Percentiles rank a stretch among this genome's conserved stretches.
Evolutionary conservation across 2,113 vertebrate genomes (phyloP).

Genomic region (Gasterosteus nipponicus): DNA sequence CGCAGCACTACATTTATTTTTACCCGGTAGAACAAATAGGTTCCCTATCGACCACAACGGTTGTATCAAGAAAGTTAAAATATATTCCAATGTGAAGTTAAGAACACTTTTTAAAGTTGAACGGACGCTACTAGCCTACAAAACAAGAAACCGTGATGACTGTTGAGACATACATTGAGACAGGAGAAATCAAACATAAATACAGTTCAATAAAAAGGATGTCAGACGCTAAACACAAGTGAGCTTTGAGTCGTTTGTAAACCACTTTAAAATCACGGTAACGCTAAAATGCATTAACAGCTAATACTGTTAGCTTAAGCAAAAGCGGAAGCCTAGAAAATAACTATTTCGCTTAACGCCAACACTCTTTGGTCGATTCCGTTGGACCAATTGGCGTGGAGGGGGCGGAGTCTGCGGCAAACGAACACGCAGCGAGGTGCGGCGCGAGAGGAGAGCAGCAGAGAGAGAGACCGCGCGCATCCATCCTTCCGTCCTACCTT

Average conservation of each 20-base stretch:
- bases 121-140: background rate
- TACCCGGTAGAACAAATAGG: conserved; percentile 15
- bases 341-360: rapidly evolving
- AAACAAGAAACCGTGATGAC: background rate
- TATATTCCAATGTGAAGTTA: background rate
- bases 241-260: background rate
- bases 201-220: background rate
- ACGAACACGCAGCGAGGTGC: conserved; percentile 68
- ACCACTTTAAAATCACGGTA: too few relatives aligned
- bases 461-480: conserved; percentile 47
- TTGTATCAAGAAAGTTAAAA: background rate
- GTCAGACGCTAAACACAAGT: background rate
- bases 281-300: background rate
- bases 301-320: background rate
- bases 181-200: background rate
- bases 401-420: conserved; percentile 69
- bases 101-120: background rate
- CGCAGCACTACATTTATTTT: background rate
- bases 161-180: background rate
- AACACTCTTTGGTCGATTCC: conserved; percentile 46
- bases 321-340: background rate
- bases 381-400: conserved; percentile 67
- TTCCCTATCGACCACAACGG: background rate
- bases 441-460: conserved; percentile 65
- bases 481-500: conserved; percentile 34